Percentiles rank a stretch among this genome's conserved stretches.
Evolutionary conservation across 1,140 invertebrate genomes (phyloP).

Genomic region (Aradophagus sp.): DNA sequence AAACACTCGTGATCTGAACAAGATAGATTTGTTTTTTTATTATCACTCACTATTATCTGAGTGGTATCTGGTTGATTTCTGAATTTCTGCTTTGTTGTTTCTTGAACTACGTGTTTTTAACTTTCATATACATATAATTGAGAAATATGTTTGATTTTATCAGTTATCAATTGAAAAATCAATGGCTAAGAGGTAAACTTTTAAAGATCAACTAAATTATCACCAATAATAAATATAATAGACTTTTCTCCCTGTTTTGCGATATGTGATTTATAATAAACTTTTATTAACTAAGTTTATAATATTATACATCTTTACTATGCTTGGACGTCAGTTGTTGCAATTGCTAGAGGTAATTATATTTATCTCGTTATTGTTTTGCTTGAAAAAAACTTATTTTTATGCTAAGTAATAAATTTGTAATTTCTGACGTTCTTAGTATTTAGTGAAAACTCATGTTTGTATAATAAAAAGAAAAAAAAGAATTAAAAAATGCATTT

Average conservation of each 20-base stretch:
- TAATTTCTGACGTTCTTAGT: slow-evolving; percentile 50
- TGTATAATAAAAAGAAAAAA: slow-evolving; percentile 45
- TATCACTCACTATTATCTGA: too few relatives aligned
- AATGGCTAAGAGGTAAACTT: too few relatives aligned
- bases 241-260: slow-evolving; percentile 29
- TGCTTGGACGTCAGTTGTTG: slow-evolving; percentile 44
- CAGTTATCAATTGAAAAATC: too few relatives aligned
- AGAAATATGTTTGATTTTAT: too few relatives aligned
- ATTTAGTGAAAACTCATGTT: slow-evolving; percentile 36
- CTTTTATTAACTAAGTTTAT: slow-evolving; percentile 41
- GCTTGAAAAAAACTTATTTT: slow-evolving; percentile 24
- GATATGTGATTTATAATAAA: slow-evolving; percentile 50
- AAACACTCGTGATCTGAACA: too few relatives aligned
- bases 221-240: too few relatives aligned
- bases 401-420: slow-evolving; percentile 25
- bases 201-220: too few relatives aligned
- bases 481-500: slow-evolving; percentile 24
- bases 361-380: slow-evolving; percentile 19
- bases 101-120: too few relatives aligned
- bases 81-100: too few relatives aligned
- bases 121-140: too few relatives aligned
- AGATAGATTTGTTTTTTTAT: too few relatives aligned
- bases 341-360: slow-evolving; percentile 18
- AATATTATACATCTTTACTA: slow-evolving; percentile 42
- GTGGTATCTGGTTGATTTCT: too few relatives aligned